A percentile compares a stretch with the other conserved stretches of the same genome.
Conservation (phyloP, 2,888 invertebrate genomes). For the Cenopis cana region DNA sequence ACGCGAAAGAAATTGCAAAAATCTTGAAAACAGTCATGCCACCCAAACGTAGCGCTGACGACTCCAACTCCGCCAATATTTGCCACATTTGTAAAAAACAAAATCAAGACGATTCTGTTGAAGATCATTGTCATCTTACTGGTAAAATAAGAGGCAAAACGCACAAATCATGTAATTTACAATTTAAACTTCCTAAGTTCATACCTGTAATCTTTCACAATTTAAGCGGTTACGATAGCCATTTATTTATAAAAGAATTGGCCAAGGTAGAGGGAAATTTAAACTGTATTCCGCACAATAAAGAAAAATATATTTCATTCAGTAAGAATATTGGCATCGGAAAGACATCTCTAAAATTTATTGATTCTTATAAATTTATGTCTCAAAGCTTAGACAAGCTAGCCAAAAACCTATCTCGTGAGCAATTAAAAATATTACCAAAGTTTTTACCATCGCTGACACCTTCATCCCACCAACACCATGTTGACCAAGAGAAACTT, state of each 20-base stretch:
- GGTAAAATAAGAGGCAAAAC: slow-evolving; percentile 51
- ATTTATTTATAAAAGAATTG: slow-evolving; percentile 54
- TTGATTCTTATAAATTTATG: slow-evolving; percentile 23
- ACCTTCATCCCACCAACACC: background rate
- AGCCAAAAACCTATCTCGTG: slow-evolving; percentile 16
- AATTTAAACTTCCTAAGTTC: slow-evolving; percentile 49
- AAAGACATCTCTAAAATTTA: background rate
- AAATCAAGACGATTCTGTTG: slow-evolving; percentile 42
- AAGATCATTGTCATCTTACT: slow-evolving; percentile 49
- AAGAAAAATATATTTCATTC: slow-evolving; percentile 18
- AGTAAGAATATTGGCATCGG: background rate
- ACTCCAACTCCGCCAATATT: background rate
- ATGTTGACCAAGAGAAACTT: background rate
- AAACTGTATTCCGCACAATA: slow-evolving; percentile 44
- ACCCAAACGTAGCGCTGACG: background rate
- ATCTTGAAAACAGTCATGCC: background rate
- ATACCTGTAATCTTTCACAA: slow-evolving; percentile 43
- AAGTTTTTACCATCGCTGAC: background rate
- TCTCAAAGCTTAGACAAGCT: background rate
- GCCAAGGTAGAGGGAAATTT: slow-evolving; percentile 48
- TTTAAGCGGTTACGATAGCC: slow-evolving; percentile 53
- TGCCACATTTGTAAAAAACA: slow-evolving; percentile 48
- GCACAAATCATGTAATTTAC: slow-evolving; percentile 50
- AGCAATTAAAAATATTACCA: slow-evolving; percentile 23
- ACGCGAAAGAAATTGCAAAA: background rate